phyloP scores from a whole-genome alignment of 2,797 vertebrate species.

The Mus minutoides region DNA sequence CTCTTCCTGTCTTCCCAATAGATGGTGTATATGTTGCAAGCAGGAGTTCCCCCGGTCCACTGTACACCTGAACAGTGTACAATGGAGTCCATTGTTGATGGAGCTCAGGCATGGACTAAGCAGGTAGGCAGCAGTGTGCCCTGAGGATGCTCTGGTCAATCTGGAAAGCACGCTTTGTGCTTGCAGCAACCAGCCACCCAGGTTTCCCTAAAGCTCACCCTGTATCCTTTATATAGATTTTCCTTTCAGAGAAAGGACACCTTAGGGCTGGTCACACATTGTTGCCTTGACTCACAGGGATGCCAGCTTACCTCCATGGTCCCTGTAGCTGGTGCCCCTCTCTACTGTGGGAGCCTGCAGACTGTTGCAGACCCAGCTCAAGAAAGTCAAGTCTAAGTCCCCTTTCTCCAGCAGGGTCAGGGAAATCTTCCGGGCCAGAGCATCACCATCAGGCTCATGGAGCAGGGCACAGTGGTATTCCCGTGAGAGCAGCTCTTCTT shows the following conservation, averaged over 20 bases:
- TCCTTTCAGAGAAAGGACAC: conserved; percentile 3
- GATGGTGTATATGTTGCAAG: not conserved
- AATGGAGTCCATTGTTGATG: not conserved
- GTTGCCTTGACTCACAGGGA: not conserved
- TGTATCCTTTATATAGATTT: not conserved
- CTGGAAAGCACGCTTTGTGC: fast-evolving
- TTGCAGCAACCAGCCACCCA: too few species aligned
- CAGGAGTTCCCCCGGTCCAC: not conserved
- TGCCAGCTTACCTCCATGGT: conserved; percentile 72
- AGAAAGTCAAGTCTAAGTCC: conserved; percentile 70
- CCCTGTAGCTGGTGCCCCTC: conserved; percentile 32
- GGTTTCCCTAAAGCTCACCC: not conserved
- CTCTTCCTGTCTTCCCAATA: not conserved
- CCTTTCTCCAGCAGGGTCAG: conserved; percentile 88
- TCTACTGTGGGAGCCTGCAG: not conserved
- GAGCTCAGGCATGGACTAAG: not conserved
- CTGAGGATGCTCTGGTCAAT: not conserved
- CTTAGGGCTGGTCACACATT: not conserved
- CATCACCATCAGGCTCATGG: conserved; percentile 82
- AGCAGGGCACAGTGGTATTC: conserved; percentile 86
- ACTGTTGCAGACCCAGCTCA: conserved; percentile 47
- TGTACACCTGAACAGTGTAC: too few species aligned
- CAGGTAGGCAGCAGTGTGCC: fast-evolving
- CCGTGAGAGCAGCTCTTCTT: conserved; percentile 87
- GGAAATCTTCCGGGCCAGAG: conserved; percentile 86